A percentile compares a stretch with the other conserved stretches of the same genome.
Evolutionary conservation across 2,113 vertebrate genomes (phyloP).

Genomic region (Abramis brama): DNA sequence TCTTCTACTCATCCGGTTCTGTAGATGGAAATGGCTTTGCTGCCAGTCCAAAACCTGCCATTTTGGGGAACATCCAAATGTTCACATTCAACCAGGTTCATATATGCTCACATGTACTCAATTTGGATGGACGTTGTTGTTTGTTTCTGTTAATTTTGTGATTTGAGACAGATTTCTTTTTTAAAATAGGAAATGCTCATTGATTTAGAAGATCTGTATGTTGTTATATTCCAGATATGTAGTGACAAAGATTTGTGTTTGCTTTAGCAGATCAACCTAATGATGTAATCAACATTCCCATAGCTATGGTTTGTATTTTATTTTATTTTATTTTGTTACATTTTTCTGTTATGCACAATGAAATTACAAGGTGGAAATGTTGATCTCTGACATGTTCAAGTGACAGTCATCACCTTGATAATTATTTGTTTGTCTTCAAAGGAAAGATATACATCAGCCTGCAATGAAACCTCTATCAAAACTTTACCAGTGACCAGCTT

Average conservation of each 20-base stretch:
- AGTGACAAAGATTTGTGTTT: constrained; percentile 34
- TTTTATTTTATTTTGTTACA: no score
- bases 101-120: neutral
- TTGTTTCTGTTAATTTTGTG: neutral
- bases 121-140: neutral
- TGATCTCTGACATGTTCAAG: constrained; percentile 15
- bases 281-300: constrained; percentile 24
- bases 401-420: neutral
- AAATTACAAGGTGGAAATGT: neutral
- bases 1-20: neutral
- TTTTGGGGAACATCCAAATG: constrained; percentile 26
- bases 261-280: constrained; percentile 59
- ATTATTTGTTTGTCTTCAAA: constrained; percentile 42
- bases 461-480: neutral
- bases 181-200: neutral
- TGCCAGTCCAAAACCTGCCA: constrained; percentile 31
- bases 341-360: neutral
- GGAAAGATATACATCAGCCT: neutral
- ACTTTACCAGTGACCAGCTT: neutral
- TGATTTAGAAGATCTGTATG: neutral
- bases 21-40: neutral
- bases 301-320: constrained; percentile 64
- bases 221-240: neutral
- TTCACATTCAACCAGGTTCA: constrained; percentile 33
- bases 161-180: neutral